Base-by-base conservation (phyloP, 1,140 invertebrate species). In the Bombus impatiens region DNA sequence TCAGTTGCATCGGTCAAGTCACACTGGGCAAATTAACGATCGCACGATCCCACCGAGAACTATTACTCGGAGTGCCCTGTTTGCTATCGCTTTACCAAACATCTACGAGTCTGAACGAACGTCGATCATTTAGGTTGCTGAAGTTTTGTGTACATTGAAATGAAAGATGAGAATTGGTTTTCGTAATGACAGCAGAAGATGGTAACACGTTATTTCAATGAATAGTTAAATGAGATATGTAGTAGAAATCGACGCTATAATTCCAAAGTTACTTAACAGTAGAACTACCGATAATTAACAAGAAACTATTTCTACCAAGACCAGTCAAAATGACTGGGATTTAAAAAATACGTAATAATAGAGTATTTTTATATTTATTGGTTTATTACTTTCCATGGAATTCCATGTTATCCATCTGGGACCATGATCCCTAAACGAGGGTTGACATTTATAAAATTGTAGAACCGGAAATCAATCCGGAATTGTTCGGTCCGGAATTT, bases 1-100 rank as follows among this genome's bases (percentile, higher is more conserved):
- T 89, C 85, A 78, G 87, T 79, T 82, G 75, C 62, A 76, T 47
- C 65, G 65, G 76, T 57, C 82, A 74, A 81, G 65, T 89, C 82
- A 84, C 86, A 37, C 40, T 68, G 47, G 28, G 65, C 81, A 78
- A 88, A 87, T 87, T 75, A 81, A 87, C 72, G 40, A 74, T 53
- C 32, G 37, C 57, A 44, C 82, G 59, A 70, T 77, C 40, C 76
- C n/a, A 71, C 65, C 8, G 18, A 70, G 65, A 40, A 78, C 44
- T n/a, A 44, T 65, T 47, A 40, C 72, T 44, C 62, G 35, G 2
- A 18, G 9, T 28, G 22, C 40, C 28, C 62, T 83, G 81, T 77
- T 83, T 67, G 35, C 59, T 68, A 68, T 77, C 82, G 13, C 65
- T 57, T 79, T 37, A 22, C 42, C 74, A 53, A 25, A 22, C 3